Evolutionary conservation across 1,140 invertebrate species (phyloP).

Genomic region (Anagrus nilaparvatae): DNA sequence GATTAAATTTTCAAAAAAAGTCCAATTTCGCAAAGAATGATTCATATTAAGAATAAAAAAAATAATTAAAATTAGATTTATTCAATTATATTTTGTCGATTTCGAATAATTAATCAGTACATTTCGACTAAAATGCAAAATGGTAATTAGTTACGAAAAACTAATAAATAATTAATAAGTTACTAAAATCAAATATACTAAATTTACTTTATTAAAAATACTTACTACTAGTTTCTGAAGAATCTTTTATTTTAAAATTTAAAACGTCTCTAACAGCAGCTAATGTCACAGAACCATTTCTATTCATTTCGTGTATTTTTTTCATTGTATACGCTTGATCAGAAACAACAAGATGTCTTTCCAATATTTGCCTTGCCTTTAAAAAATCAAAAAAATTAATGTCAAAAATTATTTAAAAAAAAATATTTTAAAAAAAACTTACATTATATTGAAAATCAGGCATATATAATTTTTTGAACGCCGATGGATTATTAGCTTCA

Average conservation of each 20-base stretch:
- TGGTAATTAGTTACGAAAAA: too few relatives aligned
- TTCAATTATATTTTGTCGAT: too few relatives aligned
- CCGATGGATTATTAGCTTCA: conserved; percentile 58
- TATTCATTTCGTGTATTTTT: conserved; percentile 56
- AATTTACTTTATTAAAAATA: too few relatives aligned
- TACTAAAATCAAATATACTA: too few relatives aligned
- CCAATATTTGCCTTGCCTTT: conserved; percentile 67
- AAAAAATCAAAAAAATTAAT: conserved; percentile 20
- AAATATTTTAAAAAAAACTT: conserved; percentile 33
- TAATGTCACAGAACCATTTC: conserved; percentile 50
- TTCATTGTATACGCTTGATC: conserved; percentile 66
- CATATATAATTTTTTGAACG: conserved; percentile 76
- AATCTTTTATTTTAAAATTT: conserved; percentile 60
- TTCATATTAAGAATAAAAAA: too few relatives aligned
- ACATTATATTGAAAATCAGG: conserved; percentile 71
- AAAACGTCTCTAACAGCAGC: conserved; percentile 60
- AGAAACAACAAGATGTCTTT: conserved; percentile 68
- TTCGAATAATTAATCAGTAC: too few relatives aligned
- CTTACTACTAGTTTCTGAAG: conserved; percentile 69
- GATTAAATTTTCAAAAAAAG: too few relatives aligned
- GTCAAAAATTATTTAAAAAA: background rate
- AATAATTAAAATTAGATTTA: too few relatives aligned
- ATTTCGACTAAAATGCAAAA: too few relatives aligned
- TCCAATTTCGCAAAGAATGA: too few relatives aligned
- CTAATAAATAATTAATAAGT: too few relatives aligned